Evolutionary conservation across 2,888 invertebrate genomes (phyloP).

Genomic region (Agapostemon virescens): DNA sequence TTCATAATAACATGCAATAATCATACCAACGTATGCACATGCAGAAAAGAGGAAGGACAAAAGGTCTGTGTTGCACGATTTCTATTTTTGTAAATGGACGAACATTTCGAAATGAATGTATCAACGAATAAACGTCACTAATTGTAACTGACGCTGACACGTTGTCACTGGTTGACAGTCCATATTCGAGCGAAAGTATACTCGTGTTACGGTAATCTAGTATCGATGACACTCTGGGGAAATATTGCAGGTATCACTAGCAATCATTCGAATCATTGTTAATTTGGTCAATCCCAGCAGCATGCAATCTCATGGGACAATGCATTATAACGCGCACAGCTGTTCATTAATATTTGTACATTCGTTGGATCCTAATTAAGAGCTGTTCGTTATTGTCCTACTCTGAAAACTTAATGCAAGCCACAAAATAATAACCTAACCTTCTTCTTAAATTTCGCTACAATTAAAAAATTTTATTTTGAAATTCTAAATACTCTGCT

Average conservation of each 20-base stretch:
- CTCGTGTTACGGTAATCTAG: background rate
- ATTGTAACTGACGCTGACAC: background rate
- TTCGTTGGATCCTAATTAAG: background rate
- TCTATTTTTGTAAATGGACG: background rate
- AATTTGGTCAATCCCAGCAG: background rate
- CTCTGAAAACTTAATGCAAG: no score
- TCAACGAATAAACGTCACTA: background rate
- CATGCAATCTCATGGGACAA: background rate
- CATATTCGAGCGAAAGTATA: background rate
- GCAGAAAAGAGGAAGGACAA: no score
- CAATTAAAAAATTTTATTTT: no score
- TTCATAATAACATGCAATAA: no score
- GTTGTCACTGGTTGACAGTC: background rate
- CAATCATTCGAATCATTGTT: slow-evolving; percentile 8
- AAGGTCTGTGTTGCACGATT: background rate
- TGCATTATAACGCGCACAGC: background rate
- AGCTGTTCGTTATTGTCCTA: background rate
- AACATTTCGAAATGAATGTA: background rate
- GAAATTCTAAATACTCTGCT: no score
- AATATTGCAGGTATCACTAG: background rate
- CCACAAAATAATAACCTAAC: no score
- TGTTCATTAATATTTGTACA: background rate
- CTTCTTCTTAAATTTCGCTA: no score
- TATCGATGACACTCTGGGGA: background rate
- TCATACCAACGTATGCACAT: no score